A percentile compares a stretch with the other conserved stretches of the same genome.
Evolutionary conservation across 1,140 invertebrate genomes (phyloP).

Genomic region (Scylla paramamosain): DNA sequence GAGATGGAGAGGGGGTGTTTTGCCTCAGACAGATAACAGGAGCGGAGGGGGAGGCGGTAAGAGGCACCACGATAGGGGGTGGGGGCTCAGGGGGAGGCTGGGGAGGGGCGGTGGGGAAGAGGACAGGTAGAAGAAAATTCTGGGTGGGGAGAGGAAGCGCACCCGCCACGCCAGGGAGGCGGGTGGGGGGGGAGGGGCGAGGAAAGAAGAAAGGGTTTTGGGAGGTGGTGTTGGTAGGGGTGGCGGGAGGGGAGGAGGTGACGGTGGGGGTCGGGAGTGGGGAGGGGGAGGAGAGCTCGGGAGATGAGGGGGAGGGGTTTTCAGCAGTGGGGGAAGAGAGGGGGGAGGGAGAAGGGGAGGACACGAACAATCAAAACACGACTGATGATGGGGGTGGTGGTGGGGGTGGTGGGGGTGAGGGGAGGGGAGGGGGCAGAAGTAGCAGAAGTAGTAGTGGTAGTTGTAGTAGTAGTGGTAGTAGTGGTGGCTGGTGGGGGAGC

Average conservation of each 20-base stretch:
- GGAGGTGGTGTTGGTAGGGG: background rate
- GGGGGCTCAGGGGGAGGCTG: constrained; percentile 9
- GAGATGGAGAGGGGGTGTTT: constrained; percentile 57
- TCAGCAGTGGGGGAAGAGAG: background rate
- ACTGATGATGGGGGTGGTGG: background rate
- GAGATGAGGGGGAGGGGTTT: background rate
- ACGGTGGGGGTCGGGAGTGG: background rate
- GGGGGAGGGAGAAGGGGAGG: background rate
- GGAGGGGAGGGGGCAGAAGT: background rate
- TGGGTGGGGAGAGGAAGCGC: background rate
- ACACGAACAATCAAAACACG: no score
- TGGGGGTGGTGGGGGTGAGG: background rate
- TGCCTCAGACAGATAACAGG: constrained; percentile 58
- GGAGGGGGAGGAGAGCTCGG: background rate
- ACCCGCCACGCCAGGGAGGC: background rate
- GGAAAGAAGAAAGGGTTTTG: background rate
- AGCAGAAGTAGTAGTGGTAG: background rate
- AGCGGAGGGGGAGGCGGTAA: background rate
- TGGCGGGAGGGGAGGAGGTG: background rate
- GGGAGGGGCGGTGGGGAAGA: background rate
- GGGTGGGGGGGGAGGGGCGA: background rate
- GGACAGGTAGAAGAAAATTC: background rate
- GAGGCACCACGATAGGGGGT: constrained; percentile 33
- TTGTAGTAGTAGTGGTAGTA: background rate
- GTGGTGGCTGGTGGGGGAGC: no score